These are phyloP conservation scores for Lymantria dispar DNA, from an alignment of 2,888 invertebrate species.

Conservation along the genomic window DNA sequence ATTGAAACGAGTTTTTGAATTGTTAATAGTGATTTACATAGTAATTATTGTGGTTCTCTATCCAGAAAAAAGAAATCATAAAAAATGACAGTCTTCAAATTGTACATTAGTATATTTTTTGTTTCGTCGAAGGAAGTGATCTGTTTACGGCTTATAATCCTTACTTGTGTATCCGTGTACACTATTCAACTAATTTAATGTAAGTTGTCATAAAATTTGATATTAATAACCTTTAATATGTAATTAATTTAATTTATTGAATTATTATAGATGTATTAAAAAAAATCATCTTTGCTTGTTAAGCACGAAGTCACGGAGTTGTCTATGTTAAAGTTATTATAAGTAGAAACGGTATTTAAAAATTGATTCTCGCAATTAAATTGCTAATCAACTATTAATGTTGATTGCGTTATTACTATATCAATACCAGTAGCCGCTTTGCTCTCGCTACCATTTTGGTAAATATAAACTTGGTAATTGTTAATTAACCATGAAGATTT, in stretches of 20 bases:
- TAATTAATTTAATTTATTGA: neutral
- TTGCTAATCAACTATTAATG: constrained; percentile 52
- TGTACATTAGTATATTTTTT: constrained; percentile 22
- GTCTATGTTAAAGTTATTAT: too few species aligned
- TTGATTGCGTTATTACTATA: constrained; percentile 29
- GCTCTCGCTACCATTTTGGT: constrained; percentile 47
- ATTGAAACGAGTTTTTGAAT: constrained; percentile 19
- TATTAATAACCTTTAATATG: neutral
- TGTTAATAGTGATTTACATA: constrained; percentile 21
- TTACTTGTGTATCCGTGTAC: constrained; percentile 1
- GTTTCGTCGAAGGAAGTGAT: constrained; percentile 11
- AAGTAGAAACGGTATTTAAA: constrained; percentile 59
- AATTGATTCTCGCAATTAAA: constrained; percentile 69
- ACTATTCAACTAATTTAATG: neutral
- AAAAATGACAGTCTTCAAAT: constrained; percentile 36
- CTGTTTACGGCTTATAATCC: neutral
- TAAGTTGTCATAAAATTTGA: neutral
- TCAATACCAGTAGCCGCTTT: constrained; percentile 55
- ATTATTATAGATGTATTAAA: neutral
- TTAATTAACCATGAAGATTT: constrained; percentile 33
- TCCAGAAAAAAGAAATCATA: constrained; percentile 15
- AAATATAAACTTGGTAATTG: constrained; percentile 23
- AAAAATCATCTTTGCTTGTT: neutral
- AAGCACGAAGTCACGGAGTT: too few species aligned
- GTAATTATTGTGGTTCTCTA: constrained; percentile 28